Evolutionary conservation across 2,113 vertebrate species (phyloP), one percentile per base, ranked within the genome.

Genomic region (Dolichotis patagonum): DNA sequence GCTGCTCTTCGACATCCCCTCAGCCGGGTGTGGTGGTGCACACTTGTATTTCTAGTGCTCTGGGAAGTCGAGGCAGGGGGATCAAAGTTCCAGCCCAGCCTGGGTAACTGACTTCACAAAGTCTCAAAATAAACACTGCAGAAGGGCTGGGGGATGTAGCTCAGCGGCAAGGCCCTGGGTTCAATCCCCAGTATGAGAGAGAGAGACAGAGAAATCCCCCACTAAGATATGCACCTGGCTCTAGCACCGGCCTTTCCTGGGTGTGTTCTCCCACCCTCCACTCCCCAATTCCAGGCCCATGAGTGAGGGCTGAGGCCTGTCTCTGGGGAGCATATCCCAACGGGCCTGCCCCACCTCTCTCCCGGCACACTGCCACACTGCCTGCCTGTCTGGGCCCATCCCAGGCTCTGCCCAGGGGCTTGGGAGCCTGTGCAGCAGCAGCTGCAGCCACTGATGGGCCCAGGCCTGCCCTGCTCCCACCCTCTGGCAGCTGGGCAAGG

Each of bases 391-490:
- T 82, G 88, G 98, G 96, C 98, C 96, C 97, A 97, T 98, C 98
- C 98, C 97, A 73, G 92, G 65, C 96, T 95, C 89, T 95, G 98
- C 97, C 97, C 97, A 94, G 96, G 96, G 97, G 97, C 95, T 97
- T 96, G 91, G 87, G 96, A 98, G 97, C 90, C 96, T 88, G 78
- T 97, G 98, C 96, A 77, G 98, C 96, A 77, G 98, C 98, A 98
- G 98, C 98, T 98, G 98, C 96, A 90, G 97, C 88, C 38, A 87
- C 77, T 82, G 97, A 97, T 98, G 98, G 54, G 98, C 96, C 97
- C 85, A 56, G 97, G 94, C 97, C 97, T 98, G 98, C 91, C 92
- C 95, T 91, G 97, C 96, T 97, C 97, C 97, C 97, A 96, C 97
- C 97, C 96, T 97, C 92, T 85, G 97, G 97, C 97, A 97, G 97